These are phyloP conservation scores for Anoura caudifer DNA, from an alignment of 2,113 vertebrate species.

Conservation along the genomic window DNA sequence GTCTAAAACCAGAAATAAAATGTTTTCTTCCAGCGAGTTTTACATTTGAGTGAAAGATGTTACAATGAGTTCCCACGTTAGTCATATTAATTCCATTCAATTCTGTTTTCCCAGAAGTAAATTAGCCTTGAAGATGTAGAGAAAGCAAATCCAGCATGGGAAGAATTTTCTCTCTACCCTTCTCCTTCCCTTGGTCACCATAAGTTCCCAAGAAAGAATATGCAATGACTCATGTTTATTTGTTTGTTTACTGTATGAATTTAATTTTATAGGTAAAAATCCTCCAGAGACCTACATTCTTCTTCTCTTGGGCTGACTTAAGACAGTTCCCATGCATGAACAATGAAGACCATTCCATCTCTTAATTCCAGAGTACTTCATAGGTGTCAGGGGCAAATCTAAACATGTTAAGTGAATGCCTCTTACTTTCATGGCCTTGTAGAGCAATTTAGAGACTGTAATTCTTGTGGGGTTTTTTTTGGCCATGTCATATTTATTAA, in stretches of 20 bases:
- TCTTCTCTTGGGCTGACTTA: background rate
- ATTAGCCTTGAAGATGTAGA: background rate
- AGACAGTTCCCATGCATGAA: background rate
- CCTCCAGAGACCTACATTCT: too few species aligned
- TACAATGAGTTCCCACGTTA: background rate
- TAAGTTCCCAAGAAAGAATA: background rate
- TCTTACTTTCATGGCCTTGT: background rate
- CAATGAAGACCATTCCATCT: background rate
- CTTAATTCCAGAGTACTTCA: background rate
- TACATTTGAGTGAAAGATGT: background rate
- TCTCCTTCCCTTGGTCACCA: background rate
- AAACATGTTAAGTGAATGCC: background rate
- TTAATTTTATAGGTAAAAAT: constrained; percentile 20
- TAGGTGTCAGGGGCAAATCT: background rate
- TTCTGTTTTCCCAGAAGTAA: background rate
- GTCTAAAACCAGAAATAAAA: constrained; percentile 17
- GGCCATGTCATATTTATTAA: background rate
- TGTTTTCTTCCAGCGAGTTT: background rate
- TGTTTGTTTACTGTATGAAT: background rate
- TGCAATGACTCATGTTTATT: background rate
- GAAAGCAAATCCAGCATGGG: background rate
- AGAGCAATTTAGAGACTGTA: background rate
- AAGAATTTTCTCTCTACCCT: background rate
- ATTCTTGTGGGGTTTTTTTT: too few species aligned
- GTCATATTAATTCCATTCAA: background rate